These are phyloP conservation scores for Perdita meconis DNA, from an alignment of 2,888 invertebrate genomes.

Conservation along the genomic window DNA sequence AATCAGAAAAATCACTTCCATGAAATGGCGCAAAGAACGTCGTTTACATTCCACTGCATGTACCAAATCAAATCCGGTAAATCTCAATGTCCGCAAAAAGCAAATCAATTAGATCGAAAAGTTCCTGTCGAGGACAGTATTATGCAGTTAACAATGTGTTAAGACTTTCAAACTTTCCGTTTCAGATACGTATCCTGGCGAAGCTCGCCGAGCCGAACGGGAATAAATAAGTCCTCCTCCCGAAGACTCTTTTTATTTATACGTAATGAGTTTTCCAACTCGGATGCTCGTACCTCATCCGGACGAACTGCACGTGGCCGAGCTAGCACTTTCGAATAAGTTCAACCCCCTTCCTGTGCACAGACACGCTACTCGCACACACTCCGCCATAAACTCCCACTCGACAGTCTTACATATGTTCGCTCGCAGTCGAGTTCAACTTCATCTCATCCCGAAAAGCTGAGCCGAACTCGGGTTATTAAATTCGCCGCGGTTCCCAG, in stretches of 20 bases:
- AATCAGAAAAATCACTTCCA: too few species aligned
- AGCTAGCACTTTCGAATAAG: constrained; percentile 65
- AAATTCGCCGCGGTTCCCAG: constrained; percentile 38
- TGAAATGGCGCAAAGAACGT: too few species aligned
- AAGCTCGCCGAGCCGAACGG: background rate
- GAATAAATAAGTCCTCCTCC: constrained; percentile 30
- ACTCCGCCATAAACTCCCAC: constrained; percentile 43
- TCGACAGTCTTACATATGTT: constrained; percentile 52
- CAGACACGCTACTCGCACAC: constrained; percentile 8
- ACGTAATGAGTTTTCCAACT: constrained; percentile 44
- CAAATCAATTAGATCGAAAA: too few species aligned
- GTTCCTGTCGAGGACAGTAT: too few species aligned
- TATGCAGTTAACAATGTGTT: too few species aligned
- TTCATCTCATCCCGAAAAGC: constrained; percentile 27
- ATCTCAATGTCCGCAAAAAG: too few species aligned
- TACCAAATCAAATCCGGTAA: too few species aligned
- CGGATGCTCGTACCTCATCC: constrained; percentile 50
- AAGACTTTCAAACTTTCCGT: background rate
- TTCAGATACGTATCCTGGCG: background rate
- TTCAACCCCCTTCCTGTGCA: constrained; percentile 32
- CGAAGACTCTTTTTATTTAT: constrained; percentile 42
- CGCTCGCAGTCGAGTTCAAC: constrained; percentile 23
- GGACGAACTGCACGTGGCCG: constrained; percentile 30
- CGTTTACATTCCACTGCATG: too few species aligned
- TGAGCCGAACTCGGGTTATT: constrained; percentile 44